Conservation (phyloP, 2,113 vertebrate species). For the Ictalurus punctatus region DNA sequence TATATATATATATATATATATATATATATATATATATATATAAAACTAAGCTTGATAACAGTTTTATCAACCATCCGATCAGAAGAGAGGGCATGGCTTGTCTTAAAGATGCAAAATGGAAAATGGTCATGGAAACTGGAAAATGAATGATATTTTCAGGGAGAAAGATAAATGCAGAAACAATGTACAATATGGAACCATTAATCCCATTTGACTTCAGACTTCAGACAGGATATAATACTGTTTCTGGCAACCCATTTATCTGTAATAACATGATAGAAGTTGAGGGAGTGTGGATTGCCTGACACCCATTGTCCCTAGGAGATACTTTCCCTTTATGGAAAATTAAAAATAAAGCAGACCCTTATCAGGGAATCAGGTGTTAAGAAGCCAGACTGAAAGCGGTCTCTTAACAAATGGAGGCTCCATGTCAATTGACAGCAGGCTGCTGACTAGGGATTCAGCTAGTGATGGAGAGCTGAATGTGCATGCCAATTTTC, state of each 20-base stretch:
- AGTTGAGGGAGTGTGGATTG: background rate
- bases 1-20: too few species aligned
- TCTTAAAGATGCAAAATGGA: background rate
- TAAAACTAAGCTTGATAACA: background rate
- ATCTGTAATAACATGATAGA: conserved; percentile 13
- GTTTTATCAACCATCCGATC: background rate
- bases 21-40: too few species aligned
- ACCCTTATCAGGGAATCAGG: conserved; percentile 38
- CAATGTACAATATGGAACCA: background rate
- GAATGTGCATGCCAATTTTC: conserved; percentile 1
- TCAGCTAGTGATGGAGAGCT: background rate
- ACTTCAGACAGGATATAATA: background rate
- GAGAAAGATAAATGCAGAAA: background rate
- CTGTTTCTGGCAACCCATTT: conserved; percentile 2
- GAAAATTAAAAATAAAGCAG: conserved; percentile 38
- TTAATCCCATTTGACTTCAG: background rate
- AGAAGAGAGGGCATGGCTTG: background rate
- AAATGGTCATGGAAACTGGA: background rate
- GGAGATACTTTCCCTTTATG: conserved; percentile 15
- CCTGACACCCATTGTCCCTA: conserved; percentile 16
- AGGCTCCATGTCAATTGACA: conserved; percentile 37
- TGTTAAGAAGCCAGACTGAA: conserved; percentile 19
- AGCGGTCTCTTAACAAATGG: conserved; percentile 45
- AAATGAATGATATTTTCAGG: background rate
- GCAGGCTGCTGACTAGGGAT: background rate